Evolutionary conservation across 2,888 invertebrate species (phyloP), one percentile per base, ranked within the genome.

Genomic region (Sclerodermus sp.): DNA sequence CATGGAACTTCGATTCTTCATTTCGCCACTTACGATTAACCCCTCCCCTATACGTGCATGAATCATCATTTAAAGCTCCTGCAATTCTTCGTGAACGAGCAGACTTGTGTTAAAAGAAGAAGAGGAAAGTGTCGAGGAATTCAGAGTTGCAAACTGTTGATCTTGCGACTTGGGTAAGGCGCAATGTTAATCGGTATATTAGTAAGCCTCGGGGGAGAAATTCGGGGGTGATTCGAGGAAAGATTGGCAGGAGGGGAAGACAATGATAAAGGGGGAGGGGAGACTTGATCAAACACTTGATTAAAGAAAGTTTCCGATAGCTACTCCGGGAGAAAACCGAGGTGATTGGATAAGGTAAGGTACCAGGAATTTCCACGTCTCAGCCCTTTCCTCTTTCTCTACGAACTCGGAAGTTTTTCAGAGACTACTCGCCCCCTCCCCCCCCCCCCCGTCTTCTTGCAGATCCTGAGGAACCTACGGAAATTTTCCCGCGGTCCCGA

Each of bases 261-360:
- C 60, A 60, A 64, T 57, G 59, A 32, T 50, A 39, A 48, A 45
- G 42, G 45, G 42, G 45, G 44, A 45, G 17, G 48, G 38, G 39
- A 53, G 40, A 49, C 67, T n/a, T 69, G 70, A 71, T 71, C 68
- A 70, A 70, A 71, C 67, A 67, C 71, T 70, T 71, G 71, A 71
- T 71, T 70, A 70, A 70, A 70, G 67, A 71, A 71, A 71, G 58
- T 71, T 71, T 67, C 56, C 64, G 61, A 70, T 64, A 67, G 64
- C 57, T 62, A 57, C 61, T 62, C 52, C 56, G 54, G 52, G 55
- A 60, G 64, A 57, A 61, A 58, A 62, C 56, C 56, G 53, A 50
- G 53, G 57, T 65, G 70, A 69, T 70, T 70, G 68, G 68, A 68
- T 68, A 64, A 68, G 64, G 61, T 42, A 47, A 51, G 62, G 56